These are phyloP conservation scores for Drosophila multiciliata DNA, from an alignment of 2,888 invertebrate genomes.

Conservation along the genomic window DNA sequence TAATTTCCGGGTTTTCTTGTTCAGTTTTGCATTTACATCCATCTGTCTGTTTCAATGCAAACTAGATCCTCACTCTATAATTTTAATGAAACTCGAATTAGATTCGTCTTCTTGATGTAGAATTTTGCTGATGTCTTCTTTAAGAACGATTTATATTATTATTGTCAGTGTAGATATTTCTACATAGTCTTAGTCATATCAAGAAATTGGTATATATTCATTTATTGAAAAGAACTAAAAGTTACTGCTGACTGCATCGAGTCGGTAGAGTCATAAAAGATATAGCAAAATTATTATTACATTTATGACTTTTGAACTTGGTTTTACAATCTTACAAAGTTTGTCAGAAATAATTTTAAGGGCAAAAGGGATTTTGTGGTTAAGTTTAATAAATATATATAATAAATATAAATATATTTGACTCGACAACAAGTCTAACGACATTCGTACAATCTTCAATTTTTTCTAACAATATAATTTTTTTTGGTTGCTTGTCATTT, in stretches of 20 bases:
- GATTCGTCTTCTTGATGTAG: too few relatives aligned
- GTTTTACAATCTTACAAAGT: not conserved
- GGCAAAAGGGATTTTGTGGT: too few relatives aligned
- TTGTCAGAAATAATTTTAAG: not conserved
- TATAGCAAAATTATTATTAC: not conserved
- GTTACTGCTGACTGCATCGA: not conserved
- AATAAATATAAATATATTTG: not conserved
- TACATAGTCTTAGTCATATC: too few relatives aligned
- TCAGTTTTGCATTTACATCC: too few relatives aligned
- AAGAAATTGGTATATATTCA: not conserved
- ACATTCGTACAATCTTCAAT: not conserved
- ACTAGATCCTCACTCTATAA: too few relatives aligned
- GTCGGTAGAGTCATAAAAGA: not conserved
- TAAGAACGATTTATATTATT: not conserved
- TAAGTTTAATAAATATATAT: too few relatives aligned
- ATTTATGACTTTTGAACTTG: not conserved
- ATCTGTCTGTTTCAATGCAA: too few relatives aligned
- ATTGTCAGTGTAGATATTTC: not conserved
- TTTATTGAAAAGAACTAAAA: too few relatives aligned
- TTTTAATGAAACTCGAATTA: too few relatives aligned
- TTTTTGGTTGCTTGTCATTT: not conserved
- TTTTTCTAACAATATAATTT: not conserved
- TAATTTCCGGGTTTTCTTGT: too few relatives aligned
- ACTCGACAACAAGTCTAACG: not conserved
- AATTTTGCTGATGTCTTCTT: too few relatives aligned